Base-by-base conservation (phyloP, 2,797 vertebrate genomes). In the Eidolon dupreanum region DNA sequence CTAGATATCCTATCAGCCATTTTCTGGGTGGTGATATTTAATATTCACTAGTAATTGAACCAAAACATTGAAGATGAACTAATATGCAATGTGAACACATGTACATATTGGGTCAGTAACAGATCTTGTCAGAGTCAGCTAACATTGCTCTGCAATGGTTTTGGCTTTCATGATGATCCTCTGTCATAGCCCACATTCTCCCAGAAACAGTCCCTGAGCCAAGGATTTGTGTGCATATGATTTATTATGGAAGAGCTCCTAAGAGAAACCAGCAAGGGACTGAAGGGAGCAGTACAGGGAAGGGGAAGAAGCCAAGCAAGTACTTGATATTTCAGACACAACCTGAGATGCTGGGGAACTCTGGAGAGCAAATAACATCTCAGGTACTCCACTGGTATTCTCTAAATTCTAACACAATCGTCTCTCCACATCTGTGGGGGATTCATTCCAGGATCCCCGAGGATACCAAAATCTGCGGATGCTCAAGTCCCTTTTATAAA, bases 51-150 rank as follows among this genome's bases (percentile, higher is more conserved):
- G 59, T 95, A 97, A 97, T 53, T 94, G 70, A 73, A 94, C 36
- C 68, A 92, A 77, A 97, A 96, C 1, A 87, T 49, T 95, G 90
- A 93, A 96, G 53, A 88, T 91, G 5, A 66, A 71, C 63, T 20
- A 11, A 15, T 33, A 16, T 85, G 43, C 28, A 49, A 11, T 38
- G 36, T 61, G 8, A 81, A 81, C 43, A 63, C 46, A 28, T 70
- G 12, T 19, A 43, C 9, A 0, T 68, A 38, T 49, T 13, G 66
- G 2, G 4, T 49, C 74, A 38, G 12, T 90, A 91, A 73, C 85
- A 94, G 53, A 97, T 95, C 83, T 95, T 90, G 86, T 74, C 43
- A 94, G 26, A 86, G 36, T 73, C 55, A 57, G 16, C 81, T 87
- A 89, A 95, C 8, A 38, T 26, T 82, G 77, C 86, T 77, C 68